Percentiles rank a stretch among this genome's conserved stretches.
Conservation (phyloP, 2,113 vertebrate genomes). For the Barbus barbus region DNA sequence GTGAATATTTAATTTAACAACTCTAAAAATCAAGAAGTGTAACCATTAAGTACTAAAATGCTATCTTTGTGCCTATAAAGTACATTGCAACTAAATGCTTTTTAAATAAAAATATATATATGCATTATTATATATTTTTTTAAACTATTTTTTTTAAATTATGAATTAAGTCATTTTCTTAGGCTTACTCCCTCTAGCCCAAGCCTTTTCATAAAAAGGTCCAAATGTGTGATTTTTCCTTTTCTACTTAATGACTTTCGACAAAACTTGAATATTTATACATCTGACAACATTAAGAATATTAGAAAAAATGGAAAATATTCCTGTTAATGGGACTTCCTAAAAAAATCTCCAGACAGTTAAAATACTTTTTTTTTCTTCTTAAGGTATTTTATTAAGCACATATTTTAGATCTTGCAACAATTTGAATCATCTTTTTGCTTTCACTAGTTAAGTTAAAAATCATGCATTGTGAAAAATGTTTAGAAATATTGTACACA, state of each 20-base stretch:
- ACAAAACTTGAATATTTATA: background rate
- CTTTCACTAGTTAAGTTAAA: background rate
- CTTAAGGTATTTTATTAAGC: too few relatives aligned
- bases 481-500: background rate
- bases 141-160: too few relatives aligned
- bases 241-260: background rate
- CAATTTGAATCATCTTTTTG: background rate
- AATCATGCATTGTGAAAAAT: background rate
- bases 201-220: background rate
- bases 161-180: too few relatives aligned
- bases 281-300: background rate
- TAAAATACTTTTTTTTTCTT: too few relatives aligned
- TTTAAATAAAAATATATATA: too few relatives aligned
- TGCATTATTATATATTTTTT: too few relatives aligned
- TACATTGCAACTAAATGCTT: too few relatives aligned
- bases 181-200: background rate
- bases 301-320: too few relatives aligned
- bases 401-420: background rate
- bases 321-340: too few relatives aligned
- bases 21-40: too few relatives aligned
- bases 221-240: background rate
- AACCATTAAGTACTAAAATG: background rate
- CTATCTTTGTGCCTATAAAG: background rate
- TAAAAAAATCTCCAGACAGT: too few relatives aligned
- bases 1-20: background rate